These are phyloP conservation scores for Desmophyllum pertusum DNA, from an alignment of 92 coral and sea anemone species.

Conservation along the genomic window DNA sequence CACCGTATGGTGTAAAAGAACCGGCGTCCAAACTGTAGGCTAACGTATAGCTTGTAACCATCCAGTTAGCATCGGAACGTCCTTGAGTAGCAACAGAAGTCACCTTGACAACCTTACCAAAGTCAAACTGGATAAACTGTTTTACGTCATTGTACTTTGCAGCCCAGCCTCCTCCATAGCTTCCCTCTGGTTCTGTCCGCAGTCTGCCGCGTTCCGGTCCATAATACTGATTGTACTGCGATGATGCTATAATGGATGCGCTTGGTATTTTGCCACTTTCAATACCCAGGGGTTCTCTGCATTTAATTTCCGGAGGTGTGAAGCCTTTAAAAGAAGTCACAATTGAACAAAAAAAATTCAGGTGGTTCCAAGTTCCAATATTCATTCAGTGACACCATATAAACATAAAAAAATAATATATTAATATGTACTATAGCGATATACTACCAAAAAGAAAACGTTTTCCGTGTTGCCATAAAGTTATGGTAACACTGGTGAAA, in stretches of 20 bases:
- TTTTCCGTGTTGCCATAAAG: too few species aligned
- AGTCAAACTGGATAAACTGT: too few species aligned
- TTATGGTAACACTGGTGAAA: too few species aligned
- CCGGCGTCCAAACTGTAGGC: conserved; percentile 44
- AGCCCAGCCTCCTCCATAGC: conserved; percentile 62
- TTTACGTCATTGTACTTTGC: conserved; percentile 50
- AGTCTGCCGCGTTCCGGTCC: conserved; percentile 66
- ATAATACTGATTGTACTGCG: conserved; percentile 55
- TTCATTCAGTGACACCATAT: too few species aligned
- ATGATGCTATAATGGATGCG: conserved; percentile 59
- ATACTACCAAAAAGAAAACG: too few species aligned
- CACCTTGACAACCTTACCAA: conserved; percentile 2
- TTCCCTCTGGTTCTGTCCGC: conserved; percentile 36
- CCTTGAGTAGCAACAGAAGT: conserved; percentile 14
- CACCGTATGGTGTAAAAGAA: background rate
- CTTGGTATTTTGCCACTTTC: too few species aligned
- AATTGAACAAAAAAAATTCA: too few species aligned
- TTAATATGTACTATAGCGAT: too few species aligned
- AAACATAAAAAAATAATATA: too few species aligned
- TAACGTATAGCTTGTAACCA: conserved; percentile 69
- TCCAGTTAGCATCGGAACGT: conserved; percentile 58
- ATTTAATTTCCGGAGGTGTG: too few species aligned
- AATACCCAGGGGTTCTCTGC: too few species aligned
- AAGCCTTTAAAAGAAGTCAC: background rate
- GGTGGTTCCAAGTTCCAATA: too few species aligned